Evolutionary conservation across 2,888 invertebrate species (phyloP).

Genomic region (Sipha maydis): DNA sequence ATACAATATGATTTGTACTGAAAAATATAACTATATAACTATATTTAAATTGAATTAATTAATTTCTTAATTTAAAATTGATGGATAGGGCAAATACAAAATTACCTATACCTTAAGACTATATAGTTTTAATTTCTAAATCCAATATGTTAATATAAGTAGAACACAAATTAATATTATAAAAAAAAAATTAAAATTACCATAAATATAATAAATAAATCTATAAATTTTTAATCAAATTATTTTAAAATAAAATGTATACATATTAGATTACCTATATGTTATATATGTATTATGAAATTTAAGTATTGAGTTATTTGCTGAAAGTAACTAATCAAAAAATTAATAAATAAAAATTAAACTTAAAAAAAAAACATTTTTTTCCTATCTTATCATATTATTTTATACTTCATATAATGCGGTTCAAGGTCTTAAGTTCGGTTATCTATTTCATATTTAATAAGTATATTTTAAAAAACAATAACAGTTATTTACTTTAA

Average conservation of each 20-base stretch:
- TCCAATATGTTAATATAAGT: constrained; percentile 24
- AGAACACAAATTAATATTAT: neutral
- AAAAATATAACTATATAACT: constrained; percentile 45
- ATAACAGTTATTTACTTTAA: neutral
- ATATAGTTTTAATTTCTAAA: constrained; percentile 15
- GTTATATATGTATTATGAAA: too few species aligned
- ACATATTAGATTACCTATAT: too few species aligned
- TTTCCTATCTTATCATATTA: too few species aligned
- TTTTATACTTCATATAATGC: too few species aligned
- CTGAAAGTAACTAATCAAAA: too few species aligned
- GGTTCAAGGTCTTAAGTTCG: neutral
- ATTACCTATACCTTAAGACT: neutral
- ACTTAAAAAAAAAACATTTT: too few species aligned
- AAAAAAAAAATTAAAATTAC: neutral
- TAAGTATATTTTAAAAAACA: neutral
- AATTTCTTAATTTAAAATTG: neutral
- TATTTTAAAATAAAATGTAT: too few species aligned
- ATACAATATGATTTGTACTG: neutral
- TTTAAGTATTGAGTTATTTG: too few species aligned
- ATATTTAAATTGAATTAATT: constrained; percentile 13
- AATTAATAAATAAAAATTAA: neutral
- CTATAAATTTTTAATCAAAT: too few species aligned
- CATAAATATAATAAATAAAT: neutral
- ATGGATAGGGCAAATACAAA: neutral
- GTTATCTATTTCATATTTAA: neutral